Evolutionary conservation across 2,888 invertebrate genomes (phyloP).

Genomic region (Caprella mutica): DNA sequence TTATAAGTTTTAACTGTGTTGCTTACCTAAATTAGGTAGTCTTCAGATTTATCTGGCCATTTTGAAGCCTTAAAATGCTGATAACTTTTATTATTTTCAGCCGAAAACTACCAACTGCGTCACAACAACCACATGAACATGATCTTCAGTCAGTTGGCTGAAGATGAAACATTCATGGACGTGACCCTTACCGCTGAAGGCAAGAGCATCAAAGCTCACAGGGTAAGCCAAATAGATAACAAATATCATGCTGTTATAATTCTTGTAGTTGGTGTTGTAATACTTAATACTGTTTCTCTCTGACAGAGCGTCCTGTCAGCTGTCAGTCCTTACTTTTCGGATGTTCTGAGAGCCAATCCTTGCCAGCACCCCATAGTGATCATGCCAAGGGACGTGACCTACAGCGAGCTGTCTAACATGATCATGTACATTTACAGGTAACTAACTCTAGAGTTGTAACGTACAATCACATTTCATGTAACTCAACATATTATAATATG

Average conservation of each 20-base stretch:
- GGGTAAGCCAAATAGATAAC: conserved; percentile 10
- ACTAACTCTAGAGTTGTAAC: too few relatives aligned
- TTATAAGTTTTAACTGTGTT: too few relatives aligned
- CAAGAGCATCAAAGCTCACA: conserved; percentile 29
- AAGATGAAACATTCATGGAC: conserved; percentile 33
- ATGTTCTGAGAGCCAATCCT: conserved; percentile 30
- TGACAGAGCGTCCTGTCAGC: conserved; percentile 33
- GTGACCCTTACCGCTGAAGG: conserved; percentile 33
- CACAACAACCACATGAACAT: conserved; percentile 33
- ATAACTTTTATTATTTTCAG: not conserved
- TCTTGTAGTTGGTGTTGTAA: not conserved
- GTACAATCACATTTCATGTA: too few relatives aligned
- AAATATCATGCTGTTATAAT: not conserved
- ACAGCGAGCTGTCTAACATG: conserved; percentile 29
- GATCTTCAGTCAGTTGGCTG: conserved; percentile 27
- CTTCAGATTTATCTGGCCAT: too few relatives aligned
- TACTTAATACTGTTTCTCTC: not conserved
- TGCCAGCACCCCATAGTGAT: conserved; percentile 34
- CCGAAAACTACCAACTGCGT: conserved; percentile 33
- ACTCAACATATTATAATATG: too few relatives aligned
- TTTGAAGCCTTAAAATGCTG: too few relatives aligned
- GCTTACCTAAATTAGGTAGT: too few relatives aligned
- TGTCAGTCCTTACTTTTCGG: conserved; percentile 32
- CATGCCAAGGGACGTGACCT: conserved; percentile 30
- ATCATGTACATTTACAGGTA: conserved; percentile 33